These are phyloP conservation scores for Ormyrus nitidulus DNA, from an alignment of 2,888 invertebrate species.

Conservation along the genomic window DNA sequence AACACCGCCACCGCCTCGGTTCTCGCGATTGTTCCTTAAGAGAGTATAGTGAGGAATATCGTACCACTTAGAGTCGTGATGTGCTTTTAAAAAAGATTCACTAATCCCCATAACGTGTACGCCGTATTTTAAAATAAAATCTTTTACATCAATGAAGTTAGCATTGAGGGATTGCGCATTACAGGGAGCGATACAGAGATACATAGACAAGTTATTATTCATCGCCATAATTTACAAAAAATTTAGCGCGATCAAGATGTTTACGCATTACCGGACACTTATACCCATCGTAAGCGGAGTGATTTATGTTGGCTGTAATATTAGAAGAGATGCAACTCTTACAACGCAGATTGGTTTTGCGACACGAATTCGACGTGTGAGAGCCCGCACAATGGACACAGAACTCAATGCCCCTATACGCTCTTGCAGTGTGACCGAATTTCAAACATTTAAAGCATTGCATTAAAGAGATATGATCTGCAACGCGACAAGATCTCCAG, in stretches of 20 bases:
- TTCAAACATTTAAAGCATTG: not conserved
- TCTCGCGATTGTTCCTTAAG: not conserved
- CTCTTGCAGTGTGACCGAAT: not conserved
- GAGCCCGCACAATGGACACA: too few relatives aligned
- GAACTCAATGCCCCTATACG: not conserved
- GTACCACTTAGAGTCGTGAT: not conserved
- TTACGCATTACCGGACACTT: too few relatives aligned
- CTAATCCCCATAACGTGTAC: conserved; percentile 4
- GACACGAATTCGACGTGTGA: not conserved
- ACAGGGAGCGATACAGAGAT: not conserved
- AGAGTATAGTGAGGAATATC: not conserved
- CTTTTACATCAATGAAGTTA: not conserved
- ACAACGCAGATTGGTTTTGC: not conserved
- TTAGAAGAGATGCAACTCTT: not conserved
- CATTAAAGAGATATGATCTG: not conserved
- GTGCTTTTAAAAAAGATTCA: not conserved
- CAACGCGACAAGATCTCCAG: not conserved
- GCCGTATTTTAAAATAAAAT: not conserved
- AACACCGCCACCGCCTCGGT: not conserved
- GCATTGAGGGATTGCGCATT: not conserved
- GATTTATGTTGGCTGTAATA: not conserved
- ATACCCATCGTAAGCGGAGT: not conserved
- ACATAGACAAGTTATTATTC: not conserved
- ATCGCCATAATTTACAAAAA: not conserved
- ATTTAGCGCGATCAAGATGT: too few relatives aligned